Base-by-base conservation (phyloP, 2,888 invertebrate genomes). In the Andrena hattorfiana region DNA sequence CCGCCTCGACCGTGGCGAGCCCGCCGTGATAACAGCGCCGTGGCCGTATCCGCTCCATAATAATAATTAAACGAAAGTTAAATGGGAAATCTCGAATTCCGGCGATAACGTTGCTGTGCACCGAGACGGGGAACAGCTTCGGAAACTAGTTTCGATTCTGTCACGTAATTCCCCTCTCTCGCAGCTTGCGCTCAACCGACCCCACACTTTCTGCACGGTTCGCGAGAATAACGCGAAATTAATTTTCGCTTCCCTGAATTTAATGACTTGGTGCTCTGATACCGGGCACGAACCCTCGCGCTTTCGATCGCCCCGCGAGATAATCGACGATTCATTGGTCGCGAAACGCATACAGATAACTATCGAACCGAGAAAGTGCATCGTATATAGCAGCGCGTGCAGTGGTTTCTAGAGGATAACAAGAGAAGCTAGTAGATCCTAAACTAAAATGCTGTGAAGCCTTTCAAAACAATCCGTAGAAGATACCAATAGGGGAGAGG, bases 41-140 rank as follows among this genome's bases (percentile, higher is more conserved):
- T 8, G 32, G 32, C 23, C 51, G 42, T 59, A 71, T 56, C 60
- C 60, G 23, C 59, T 68, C 49, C 83, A 83, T 90, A 85, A 87
- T 88, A 88, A 89, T 90, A 88, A 90, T 90, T 90, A 87, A 90
- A 88, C 87, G 85, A 90, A 90, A 90, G 89, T 90, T 90, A 87
- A 90, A 90, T 89, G 82, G 85, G 83, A 85, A 87, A 84, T 85
- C 84, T 83, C 81, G 77, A 87, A 85, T 88, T 85, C 75, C 81
- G 64, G 56, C 71, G 85, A 84, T 85, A 83, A 83, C 69, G 66
- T 66, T 23, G 66, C 64, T 42, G 54, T n/a, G 76, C 6, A 75
- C 71, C 79, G 77, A 66, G 83, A 83, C 74, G 75, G 66, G 62
- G 73, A 81, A 13, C 68, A 78, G 85, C 69, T 72, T 72, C 74